Conservation (phyloP, 2,888 invertebrate species). For the Lydus trimaculatus region DNA sequence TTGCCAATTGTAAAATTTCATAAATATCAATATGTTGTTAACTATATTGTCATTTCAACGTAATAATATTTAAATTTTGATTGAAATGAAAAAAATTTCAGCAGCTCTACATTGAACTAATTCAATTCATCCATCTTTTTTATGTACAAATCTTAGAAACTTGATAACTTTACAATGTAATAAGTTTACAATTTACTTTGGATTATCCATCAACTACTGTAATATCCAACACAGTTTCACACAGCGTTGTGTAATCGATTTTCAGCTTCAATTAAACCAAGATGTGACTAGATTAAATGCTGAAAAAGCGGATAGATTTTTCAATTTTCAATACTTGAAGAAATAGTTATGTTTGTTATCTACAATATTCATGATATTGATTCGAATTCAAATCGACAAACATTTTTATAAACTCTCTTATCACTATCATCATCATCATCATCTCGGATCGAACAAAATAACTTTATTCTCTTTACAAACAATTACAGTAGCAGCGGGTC, state of each 20-base stretch:
- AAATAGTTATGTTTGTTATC: not conserved
- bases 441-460: slow-evolving; percentile 27
- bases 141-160: no score
- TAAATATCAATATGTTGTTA: slow-evolving; percentile 41
- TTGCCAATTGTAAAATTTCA: slow-evolving; percentile 40
- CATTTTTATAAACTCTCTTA: no score
- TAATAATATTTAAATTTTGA: slow-evolving; percentile 36
- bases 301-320: no score
- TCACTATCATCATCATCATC: slow-evolving; percentile 31
- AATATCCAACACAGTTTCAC: not conserved
- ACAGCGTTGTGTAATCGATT: not conserved
- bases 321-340: not conserved
- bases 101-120: not conserved
- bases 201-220: not conserved
- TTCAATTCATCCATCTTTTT: no score
- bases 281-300: not conserved
- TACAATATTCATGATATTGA: slow-evolving; percentile 56
- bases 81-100: no score
- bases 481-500: not conserved
- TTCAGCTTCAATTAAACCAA: not conserved
- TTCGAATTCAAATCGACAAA: slow-evolving; percentile 61
- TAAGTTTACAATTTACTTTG: no score
- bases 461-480: slow-evolving; percentile 57
- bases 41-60: slow-evolving; percentile 44
- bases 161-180: not conserved